These are phyloP conservation scores for Indri indri DNA, from an alignment of 2,113 vertebrate species.

Conservation along the genomic window DNA sequence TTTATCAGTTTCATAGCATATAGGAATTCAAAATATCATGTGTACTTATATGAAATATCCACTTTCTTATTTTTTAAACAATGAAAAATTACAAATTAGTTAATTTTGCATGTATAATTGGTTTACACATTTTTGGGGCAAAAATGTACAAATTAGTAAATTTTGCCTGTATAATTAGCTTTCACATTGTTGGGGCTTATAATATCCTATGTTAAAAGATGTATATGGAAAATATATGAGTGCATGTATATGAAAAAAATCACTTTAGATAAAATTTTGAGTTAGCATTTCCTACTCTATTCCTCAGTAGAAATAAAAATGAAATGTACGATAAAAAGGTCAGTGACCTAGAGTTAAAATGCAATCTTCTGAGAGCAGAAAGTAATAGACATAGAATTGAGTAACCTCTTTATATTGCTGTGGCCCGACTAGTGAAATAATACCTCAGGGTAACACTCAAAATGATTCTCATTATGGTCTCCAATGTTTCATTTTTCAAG, in stretches of 20 bases:
- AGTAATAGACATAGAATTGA: not conserved
- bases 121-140: not conserved
- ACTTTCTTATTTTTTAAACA: not conserved
- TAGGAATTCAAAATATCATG: not conserved
- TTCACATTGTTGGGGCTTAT: not conserved
- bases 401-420: not conserved
- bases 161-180: not conserved
- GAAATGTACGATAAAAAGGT: not conserved
- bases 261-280: not conserved
- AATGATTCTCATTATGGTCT: not conserved
- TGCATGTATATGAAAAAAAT: not conserved
- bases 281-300: not conserved
- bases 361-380: not conserved
- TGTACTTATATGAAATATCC: not conserved
- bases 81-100: not conserved
- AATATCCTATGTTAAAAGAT: not conserved
- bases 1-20: not conserved
- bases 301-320: not conserved
- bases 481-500: not conserved
- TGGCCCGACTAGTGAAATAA: not conserved
- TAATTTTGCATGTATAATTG: not conserved
- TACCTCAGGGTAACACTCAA: not conserved
- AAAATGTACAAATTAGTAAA: not conserved
- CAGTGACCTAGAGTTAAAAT: constrained; percentile 8
- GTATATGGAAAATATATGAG: too few relatives aligned